Percentiles rank a stretch among this genome's conserved stretches.
Conservation (phyloP, 2,797 vertebrate species). For the Artibeus jamaicensis region DNA sequence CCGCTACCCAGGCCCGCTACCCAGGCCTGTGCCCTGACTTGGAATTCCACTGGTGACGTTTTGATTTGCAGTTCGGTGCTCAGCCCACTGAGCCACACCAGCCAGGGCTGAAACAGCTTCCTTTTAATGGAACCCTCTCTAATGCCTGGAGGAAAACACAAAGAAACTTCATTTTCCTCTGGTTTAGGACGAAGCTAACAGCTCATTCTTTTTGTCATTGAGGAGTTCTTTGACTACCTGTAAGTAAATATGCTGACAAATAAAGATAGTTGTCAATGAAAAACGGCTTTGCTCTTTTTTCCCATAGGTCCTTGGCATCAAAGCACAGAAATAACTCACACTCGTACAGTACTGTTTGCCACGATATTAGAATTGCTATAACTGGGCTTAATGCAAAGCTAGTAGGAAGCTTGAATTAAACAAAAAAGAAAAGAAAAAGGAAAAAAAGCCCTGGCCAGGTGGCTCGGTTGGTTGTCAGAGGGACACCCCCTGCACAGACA, state of each 20-base stretch:
- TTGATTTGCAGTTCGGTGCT: background rate
- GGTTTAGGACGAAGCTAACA: background rate
- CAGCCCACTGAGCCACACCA: background rate
- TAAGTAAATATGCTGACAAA: constrained; percentile 19
- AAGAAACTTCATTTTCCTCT: constrained; percentile 58
- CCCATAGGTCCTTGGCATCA: background rate
- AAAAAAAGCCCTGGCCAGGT: background rate
- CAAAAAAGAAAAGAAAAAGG: too few relatives aligned
- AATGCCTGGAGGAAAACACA: background rate
- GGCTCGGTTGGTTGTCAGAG: background rate
- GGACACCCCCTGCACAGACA: background rate
- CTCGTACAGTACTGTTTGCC: background rate
- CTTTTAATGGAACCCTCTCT: constrained; percentile 29
- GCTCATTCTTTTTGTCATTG: background rate
- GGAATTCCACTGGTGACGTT: background rate
- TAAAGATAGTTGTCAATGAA: background rate
- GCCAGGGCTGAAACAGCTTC: background rate
- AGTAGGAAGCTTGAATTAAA: background rate
- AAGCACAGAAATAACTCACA: background rate
- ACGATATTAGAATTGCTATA: constrained; percentile 30
- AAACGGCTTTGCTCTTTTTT: background rate
- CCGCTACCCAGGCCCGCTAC: too few relatives aligned
- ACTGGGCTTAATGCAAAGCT: constrained; percentile 29
- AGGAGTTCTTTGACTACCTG: background rate
- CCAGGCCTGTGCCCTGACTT: too few relatives aligned